Percentiles rank a stretch among this genome's conserved stretches.
Conservation (phyloP, 1,140 invertebrate species). For the Zaprionus taronus region DNA sequence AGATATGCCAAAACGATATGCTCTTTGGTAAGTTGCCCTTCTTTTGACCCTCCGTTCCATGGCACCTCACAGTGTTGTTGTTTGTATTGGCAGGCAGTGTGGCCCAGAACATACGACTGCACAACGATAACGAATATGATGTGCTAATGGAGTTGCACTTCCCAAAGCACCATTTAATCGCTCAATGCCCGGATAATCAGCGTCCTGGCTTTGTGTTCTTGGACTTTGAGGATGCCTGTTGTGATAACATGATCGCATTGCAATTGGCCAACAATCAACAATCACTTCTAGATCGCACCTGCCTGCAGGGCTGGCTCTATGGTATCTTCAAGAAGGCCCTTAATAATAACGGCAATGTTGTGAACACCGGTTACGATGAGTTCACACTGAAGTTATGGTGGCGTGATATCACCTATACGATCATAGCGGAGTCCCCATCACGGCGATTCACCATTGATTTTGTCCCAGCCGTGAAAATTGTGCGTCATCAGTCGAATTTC, state of each 20-base stretch:
- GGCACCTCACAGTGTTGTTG: background rate
- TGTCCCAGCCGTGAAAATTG: constrained; percentile 57
- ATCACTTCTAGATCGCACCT: constrained; percentile 22
- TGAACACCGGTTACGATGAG: background rate
- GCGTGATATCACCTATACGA: constrained; percentile 37
- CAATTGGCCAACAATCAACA: constrained; percentile 28
- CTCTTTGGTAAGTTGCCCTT: constrained; percentile 46
- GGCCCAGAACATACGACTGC: constrained; percentile 37
- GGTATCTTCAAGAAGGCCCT: constrained; percentile 30
- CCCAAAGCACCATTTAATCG: constrained; percentile 34
- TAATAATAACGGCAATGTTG: background rate
- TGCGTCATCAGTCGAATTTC: background rate
- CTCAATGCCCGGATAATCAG: constrained; percentile 17
- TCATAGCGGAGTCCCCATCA: constrained; percentile 24
- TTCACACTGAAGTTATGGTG: constrained; percentile 38
- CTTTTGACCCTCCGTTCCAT: background rate
- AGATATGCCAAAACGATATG: constrained; percentile 27
- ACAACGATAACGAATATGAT: constrained; percentile 50
- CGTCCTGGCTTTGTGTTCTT: constrained; percentile 53
- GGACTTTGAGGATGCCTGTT: constrained; percentile 38
- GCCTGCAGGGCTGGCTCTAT: constrained; percentile 46
- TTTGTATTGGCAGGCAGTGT: constrained; percentile 43
- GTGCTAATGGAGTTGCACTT: constrained; percentile 56
- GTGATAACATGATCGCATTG: background rate
- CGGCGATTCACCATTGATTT: constrained; percentile 55